Percentiles rank a stretch among this genome's conserved stretches.
Evolutionary conservation across 2,797 vertebrate genomes (phyloP).

Genomic region (Pampus argenteus): DNA sequence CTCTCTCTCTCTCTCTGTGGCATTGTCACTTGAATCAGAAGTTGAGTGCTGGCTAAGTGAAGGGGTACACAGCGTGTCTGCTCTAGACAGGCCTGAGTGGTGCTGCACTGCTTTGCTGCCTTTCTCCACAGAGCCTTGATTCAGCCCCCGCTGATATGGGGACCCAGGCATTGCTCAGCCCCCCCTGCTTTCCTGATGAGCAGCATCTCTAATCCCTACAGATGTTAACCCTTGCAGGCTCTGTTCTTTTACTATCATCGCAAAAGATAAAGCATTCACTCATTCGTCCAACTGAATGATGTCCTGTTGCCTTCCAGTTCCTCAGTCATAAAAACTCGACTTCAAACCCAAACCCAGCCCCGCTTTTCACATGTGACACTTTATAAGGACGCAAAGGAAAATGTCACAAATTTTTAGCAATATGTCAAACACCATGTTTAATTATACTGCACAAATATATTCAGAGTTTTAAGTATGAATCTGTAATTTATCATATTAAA

Average conservation of each 20-base stretch:
- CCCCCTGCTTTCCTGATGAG: slow-evolving; percentile 54
- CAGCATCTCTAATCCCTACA: slow-evolving; percentile 63
- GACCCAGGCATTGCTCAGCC: slow-evolving; percentile 58
- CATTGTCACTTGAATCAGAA: slow-evolving; percentile 78
- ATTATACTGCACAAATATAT: background rate
- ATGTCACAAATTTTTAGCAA: background rate
- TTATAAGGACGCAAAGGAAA: slow-evolving; percentile 5
- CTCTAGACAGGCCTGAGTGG: slow-evolving; percentile 75
- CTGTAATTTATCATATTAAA: background rate
- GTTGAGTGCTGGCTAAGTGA: slow-evolving; percentile 78
- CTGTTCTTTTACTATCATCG: slow-evolving; percentile 33
- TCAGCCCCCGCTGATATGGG: slow-evolving; percentile 67
- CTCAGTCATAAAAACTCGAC: slow-evolving; percentile 6
- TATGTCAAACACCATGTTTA: background rate
- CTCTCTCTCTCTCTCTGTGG: slow-evolving; percentile 49
- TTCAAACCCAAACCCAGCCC: slow-evolving; percentile 1
- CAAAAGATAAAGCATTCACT: slow-evolving; percentile 14
- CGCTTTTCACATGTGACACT: background rate
- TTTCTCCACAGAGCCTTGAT: slow-evolving; percentile 71
- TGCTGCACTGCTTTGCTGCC: slow-evolving; percentile 69
- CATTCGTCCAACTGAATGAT: slow-evolving; percentile 34
- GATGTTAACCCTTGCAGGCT: slow-evolving; percentile 57
- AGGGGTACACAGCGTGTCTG: slow-evolving; percentile 73
- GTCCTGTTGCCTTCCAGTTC: slow-evolving; percentile 25
- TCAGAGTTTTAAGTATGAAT: background rate